Percentiles rank a stretch among this genome's conserved stretches.
Evolutionary conservation across 2,113 vertebrate species (phyloP).

Genomic region (Sisor rabdophorus): DNA sequence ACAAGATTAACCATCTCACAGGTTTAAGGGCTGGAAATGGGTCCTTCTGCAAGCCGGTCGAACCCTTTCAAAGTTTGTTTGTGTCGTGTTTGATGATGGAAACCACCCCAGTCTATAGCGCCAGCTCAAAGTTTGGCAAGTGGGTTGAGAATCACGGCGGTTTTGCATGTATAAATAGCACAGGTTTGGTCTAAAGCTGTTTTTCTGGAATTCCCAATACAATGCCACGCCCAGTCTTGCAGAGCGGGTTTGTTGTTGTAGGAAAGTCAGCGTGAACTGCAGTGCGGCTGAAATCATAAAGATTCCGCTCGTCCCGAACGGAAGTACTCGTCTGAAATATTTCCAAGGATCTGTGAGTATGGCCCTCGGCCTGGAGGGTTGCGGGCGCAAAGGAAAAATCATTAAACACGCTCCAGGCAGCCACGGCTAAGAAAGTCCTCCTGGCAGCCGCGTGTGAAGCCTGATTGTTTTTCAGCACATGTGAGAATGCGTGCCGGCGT

Average conservation of each 20-base stretch:
- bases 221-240: background rate
- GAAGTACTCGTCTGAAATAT: background rate
- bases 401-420: background rate
- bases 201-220: background rate
- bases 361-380: background rate
- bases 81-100: background rate
- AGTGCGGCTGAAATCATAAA: background rate
- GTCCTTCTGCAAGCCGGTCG: background rate
- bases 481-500: background rate
- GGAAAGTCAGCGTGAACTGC: background rate
- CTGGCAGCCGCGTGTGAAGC: background rate
- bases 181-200: background rate
- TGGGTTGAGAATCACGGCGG: background rate
- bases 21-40: background rate
- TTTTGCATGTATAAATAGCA: conserved; percentile 1
- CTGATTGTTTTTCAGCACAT: background rate
- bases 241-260: background rate
- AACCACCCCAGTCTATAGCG: background rate
- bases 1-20: background rate
- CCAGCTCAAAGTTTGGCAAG: background rate
- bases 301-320: background rate
- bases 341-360: background rate
- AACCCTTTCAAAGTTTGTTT: background rate
- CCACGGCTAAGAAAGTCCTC: background rate
- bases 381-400: background rate